Evolutionary conservation across 1,140 invertebrate genomes (phyloP).

Genomic region (Xylocopa sonorina): DNA sequence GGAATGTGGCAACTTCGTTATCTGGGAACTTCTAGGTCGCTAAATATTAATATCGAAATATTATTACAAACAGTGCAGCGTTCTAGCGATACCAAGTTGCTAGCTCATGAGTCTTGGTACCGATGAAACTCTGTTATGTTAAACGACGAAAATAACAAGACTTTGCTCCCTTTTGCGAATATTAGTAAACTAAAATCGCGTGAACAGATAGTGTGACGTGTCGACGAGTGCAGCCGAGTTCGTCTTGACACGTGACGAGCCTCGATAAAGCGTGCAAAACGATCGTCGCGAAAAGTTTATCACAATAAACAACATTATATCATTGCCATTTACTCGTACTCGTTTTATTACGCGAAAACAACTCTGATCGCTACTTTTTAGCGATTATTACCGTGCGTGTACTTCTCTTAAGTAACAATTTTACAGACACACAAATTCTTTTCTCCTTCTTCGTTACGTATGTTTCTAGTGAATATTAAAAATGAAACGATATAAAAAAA

Average conservation of each 20-base stretch:
- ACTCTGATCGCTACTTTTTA: no score
- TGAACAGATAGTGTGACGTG: not conserved
- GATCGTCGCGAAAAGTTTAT: no score
- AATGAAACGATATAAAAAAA: no score
- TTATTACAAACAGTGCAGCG: not conserved
- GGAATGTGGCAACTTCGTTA: not conserved
- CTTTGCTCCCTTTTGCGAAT: not conserved
- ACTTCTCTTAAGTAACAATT: no score
- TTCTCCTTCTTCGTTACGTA: no score
- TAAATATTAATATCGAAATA: not conserved
- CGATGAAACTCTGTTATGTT: not conserved
- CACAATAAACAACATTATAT: not conserved
- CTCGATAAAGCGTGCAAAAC: not conserved
- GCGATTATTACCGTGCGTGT: no score
- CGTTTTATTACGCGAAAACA: no score
- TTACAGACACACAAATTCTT: no score
- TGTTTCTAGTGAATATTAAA: no score
- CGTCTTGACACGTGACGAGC: not conserved
- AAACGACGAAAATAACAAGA: not conserved
- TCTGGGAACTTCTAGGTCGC: not conserved
- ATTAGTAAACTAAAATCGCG: conserved; percentile 26
- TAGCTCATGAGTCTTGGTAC: not conserved
- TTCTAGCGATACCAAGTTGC: not conserved
- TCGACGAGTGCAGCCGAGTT: not conserved
- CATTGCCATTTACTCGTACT: not conserved